Conservation (phyloP, 2,797 vertebrate species). For the Chromobotia macracanthus region DNA sequence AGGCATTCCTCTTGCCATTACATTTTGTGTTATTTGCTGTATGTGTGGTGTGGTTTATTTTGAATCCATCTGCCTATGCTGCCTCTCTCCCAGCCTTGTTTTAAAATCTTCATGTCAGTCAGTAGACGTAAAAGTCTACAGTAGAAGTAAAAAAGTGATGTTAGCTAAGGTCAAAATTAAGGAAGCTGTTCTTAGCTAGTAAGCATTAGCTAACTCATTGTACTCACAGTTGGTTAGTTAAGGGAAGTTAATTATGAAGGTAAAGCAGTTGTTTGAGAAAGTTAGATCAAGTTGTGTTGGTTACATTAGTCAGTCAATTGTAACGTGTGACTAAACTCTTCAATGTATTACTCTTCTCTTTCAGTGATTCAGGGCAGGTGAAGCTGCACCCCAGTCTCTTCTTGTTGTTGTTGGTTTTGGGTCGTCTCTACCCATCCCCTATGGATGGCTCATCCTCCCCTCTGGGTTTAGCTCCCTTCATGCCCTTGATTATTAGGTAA, state of each 20-base stretch:
- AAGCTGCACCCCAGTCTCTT: constrained; percentile 91
- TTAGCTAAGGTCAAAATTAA: too few species aligned
- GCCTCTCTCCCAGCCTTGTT: background rate
- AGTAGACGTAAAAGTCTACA: too few species aligned
- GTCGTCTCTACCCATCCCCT: constrained; percentile 92
- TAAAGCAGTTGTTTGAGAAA: too few species aligned
- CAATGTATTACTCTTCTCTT: constrained; percentile 50
- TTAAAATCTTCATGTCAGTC: background rate
- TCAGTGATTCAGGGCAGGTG: constrained; percentile 77
- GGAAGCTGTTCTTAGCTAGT: too few species aligned
- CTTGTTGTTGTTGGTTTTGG: constrained; percentile 89
- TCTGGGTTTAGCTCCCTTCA: constrained; percentile 87
- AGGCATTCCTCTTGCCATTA: background rate
- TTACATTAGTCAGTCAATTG: too few species aligned
- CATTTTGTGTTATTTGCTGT: background rate
- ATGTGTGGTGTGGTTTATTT: background rate
- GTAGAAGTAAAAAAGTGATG: too few species aligned
- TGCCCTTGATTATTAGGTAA: constrained; percentile 92
- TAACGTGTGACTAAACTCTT: too few species aligned
- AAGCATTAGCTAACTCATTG: too few species aligned
- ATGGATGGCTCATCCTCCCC: constrained; percentile 90
- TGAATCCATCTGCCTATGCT: too few species aligned
- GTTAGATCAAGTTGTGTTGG: too few species aligned
- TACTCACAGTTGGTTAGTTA: too few species aligned
- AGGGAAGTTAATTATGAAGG: too few species aligned